phyloP scores from a whole-genome alignment of 2,113 vertebrate species.

The Misgurnus anguillicaudatus region DNA sequence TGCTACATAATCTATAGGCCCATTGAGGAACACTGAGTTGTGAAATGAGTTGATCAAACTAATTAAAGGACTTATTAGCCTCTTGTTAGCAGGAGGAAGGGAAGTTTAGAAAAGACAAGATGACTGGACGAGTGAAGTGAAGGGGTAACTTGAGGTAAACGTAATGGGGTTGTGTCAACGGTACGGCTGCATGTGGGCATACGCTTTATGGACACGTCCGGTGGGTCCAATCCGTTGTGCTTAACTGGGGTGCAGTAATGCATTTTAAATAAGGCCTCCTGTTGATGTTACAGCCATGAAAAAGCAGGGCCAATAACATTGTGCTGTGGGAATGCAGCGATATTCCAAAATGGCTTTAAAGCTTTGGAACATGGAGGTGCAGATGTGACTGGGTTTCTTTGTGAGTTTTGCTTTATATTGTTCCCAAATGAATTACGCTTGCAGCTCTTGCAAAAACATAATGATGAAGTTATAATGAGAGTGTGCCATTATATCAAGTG shows the following conservation, averaged over 20 bases:
- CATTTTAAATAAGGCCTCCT: constrained; percentile 54
- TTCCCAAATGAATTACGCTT: neutral
- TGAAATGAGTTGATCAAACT: constrained; percentile 61
- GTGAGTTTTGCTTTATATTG: constrained; percentile 2
- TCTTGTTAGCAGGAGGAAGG: constrained; percentile 52
- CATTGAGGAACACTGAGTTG: constrained; percentile 42
- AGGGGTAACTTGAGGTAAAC: constrained; percentile 11
- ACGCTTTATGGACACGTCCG: constrained; percentile 40
- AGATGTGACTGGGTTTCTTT: constrained; percentile 2
- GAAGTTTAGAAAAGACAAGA: constrained; percentile 54
- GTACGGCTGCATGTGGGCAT: constrained; percentile 26
- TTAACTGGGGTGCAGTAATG: constrained; percentile 50
- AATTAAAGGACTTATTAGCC: constrained; percentile 65
- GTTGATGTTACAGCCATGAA: constrained; percentile 38
- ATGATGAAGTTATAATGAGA: constrained; percentile 23
- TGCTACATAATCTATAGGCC: constrained; percentile 47
- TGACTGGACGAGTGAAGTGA: constrained; percentile 13
- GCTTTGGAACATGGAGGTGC: constrained; percentile 18
- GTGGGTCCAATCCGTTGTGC: constrained; percentile 40
- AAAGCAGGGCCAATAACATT: constrained; percentile 42
- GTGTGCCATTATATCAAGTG: constrained; percentile 4
- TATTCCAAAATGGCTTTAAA: constrained; percentile 39
- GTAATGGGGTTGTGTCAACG: constrained; percentile 20
- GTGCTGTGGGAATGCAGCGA: constrained; percentile 43
- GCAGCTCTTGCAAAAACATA: constrained; percentile 17